Evolutionary conservation across 2,888 invertebrate species (phyloP), one percentile per base, ranked within the genome.

Genomic region (Cerastoderma edule): DNA sequence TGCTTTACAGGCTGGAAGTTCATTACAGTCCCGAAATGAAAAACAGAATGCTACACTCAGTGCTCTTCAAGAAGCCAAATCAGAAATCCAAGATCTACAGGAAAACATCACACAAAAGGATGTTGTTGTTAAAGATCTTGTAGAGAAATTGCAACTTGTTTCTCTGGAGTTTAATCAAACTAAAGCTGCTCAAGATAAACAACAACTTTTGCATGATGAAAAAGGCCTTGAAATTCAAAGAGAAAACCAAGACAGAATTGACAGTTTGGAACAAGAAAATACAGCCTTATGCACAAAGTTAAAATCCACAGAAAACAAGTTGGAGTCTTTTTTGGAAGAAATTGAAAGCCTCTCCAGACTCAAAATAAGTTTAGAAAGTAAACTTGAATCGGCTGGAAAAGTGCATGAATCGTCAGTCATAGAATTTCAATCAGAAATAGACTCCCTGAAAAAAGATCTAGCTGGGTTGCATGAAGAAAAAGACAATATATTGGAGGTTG

Each of bases 1-100:
- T 27, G 19, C 30, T 8, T 84, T 83, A 44, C 84, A 92, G 92
- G 88, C 91, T 72, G 87, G 87, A 19, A 85, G 88, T 53, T 83
- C 87, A 46, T 73, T 92, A 50, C 80, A 87, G 57, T 78, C 80
- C 27, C 90, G 90, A 72, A 74, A 82, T 32, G 80, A 83, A 2
- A 88, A 87, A 69, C 89, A 88, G 65, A 76, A 73, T 24, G 53
- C 83, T 27, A 89, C 90, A 3, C 78, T 87, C 4, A 78, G 86
- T 60, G 88, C 91, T 8, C 78, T 92, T n/a, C 82, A 87, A 50
- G 85, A 88, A 44, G 91, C 91, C 19, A 91, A 89, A 76, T 79
- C 82, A 33, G 90, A 92, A 79, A 88, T 92, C 30, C 73, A 89
- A 19, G 78, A 81, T 32, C 87, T 92, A 28, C 89, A 90, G 74